Evolutionary conservation across 2,888 invertebrate species (phyloP).

Genomic region (Epirrita christyi): DNA sequence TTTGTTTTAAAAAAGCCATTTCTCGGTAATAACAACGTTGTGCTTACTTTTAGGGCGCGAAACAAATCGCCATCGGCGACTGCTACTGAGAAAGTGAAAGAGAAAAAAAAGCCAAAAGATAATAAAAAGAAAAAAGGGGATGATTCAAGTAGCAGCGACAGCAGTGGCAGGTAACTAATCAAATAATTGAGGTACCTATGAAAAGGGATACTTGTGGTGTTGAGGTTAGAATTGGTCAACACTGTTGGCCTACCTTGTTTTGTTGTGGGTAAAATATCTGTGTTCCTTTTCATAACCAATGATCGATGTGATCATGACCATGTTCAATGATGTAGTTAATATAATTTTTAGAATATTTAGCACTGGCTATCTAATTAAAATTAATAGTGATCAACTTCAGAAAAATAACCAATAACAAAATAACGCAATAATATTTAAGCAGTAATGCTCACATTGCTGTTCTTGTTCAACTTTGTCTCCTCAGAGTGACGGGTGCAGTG

Average conservation of each 20-base stretch:
- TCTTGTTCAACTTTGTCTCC: too few species aligned
- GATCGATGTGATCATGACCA: too few species aligned
- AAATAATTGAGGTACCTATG: neutral
- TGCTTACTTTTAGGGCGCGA: conserved; percentile 86
- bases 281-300: too few species aligned
- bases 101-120: conserved; percentile 87
- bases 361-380: too few species aligned
- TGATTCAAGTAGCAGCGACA: conserved; percentile 92
- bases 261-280: neutral
- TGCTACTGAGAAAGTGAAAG: conserved; percentile 84
- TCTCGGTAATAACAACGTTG: conserved; percentile 6
- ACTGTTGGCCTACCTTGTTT: neutral
- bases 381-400: too few species aligned
- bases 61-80: conserved; percentile 89
- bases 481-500: too few species aligned
- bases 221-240: conserved; percentile 30
- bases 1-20: conserved; percentile 2
- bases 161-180: conserved; percentile 86
- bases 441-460: too few species aligned
- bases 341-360: too few species aligned
- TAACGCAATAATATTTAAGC: too few species aligned
- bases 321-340: too few species aligned
- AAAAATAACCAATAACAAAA: too few species aligned
- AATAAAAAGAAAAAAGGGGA: conserved; percentile 87
- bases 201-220: neutral